These are phyloP conservation scores for Pogona vitticeps DNA, from an alignment of 2,113 vertebrate genomes.

Conservation along the genomic window DNA sequence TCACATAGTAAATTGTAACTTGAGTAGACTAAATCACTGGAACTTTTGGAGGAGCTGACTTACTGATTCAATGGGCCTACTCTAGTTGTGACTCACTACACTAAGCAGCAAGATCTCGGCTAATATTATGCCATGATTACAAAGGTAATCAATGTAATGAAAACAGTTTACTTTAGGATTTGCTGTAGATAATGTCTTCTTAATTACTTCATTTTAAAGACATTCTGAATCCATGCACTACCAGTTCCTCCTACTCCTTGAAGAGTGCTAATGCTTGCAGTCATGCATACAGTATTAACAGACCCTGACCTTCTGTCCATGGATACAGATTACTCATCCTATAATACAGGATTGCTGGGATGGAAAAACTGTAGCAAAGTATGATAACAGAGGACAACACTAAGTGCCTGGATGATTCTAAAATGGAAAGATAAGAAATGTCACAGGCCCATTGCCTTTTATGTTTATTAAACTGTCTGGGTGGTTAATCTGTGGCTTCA, in stretches of 20 bases:
- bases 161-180: neutral
- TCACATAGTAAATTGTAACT: too few relatives aligned
- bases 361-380: neutral
- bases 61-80: too few relatives aligned
- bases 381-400: neutral
- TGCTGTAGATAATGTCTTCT: neutral
- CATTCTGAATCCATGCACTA: neutral
- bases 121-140: too few relatives aligned
- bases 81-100: too few relatives aligned
- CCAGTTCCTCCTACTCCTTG: neutral
- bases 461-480: conserved; percentile 5
- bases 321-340: neutral
- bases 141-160: neutral
- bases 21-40: too few relatives aligned
- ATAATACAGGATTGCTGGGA: neutral
- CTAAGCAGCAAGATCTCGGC: too few relatives aligned
- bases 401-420: neutral
- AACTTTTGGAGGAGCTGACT: too few relatives aligned
- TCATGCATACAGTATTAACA: neutral
- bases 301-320: neutral
- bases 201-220: neutral
- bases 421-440: conserved; percentile 4
- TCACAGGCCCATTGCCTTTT: conserved; percentile 5
- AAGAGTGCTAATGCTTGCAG: neutral
- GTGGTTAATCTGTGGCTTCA: conserved; percentile 4